Percentiles rank a stretch among this genome's conserved stretches.
phyloP scores from a whole-genome alignment of 2,888 invertebrate genomes.

The Fragum whitleyi region DNA sequence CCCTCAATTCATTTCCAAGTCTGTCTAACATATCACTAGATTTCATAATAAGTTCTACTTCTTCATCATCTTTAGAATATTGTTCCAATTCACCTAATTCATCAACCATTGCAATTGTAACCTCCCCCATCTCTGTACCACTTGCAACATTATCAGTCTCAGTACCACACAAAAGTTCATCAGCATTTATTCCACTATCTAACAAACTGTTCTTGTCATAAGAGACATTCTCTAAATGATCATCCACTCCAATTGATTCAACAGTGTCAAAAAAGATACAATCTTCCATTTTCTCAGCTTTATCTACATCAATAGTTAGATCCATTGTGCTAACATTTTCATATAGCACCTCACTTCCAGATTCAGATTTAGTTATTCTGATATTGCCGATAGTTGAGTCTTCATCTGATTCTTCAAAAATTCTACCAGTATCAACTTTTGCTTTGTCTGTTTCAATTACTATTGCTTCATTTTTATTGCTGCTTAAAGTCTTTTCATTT shows the following conservation, averaged over 20 bases:
- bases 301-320: neutral
- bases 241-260: neutral
- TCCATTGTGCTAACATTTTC: conserved; percentile 9
- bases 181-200: conserved; percentile 22
- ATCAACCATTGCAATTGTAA: neutral
- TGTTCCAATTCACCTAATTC: no score
- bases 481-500: neutral
- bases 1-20: conserved; percentile 11
- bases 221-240: neutral
- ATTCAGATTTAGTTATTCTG: neutral
- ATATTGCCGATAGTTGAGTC: neutral
- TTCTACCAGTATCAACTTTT: neutral
- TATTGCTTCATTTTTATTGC: neutral
- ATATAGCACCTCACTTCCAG: conserved; percentile 9
- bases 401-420: neutral
- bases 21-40: conserved; percentile 34
- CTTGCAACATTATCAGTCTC: neutral
- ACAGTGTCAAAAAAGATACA: conserved; percentile 13
- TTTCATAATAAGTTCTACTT: conserved; percentile 35
- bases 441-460: neutral
- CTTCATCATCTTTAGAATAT: conserved; percentile 21
- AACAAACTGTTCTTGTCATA: conserved; percentile 19
- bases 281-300: neutral
- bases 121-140: neutral
- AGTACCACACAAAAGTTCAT: conserved; percentile 17